Evolutionary conservation across 2,888 invertebrate genomes (phyloP).

Genomic region (Gnatocerus cornutus): DNA sequence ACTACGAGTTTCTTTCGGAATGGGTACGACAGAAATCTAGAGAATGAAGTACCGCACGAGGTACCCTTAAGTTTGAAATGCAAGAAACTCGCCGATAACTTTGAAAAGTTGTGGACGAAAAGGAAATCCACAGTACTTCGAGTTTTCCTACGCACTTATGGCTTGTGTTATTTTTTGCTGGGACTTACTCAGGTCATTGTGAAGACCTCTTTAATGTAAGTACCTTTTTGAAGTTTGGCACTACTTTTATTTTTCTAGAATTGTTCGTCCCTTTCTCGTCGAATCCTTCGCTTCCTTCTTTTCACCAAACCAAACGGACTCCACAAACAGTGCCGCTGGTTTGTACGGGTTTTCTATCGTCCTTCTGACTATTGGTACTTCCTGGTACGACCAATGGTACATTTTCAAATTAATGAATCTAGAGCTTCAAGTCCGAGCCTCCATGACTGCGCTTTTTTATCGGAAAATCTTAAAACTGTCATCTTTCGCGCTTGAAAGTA

Average conservation of each 20-base stretch:
- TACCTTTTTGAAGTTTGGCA: neutral
- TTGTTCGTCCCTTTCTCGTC: conserved; percentile 57
- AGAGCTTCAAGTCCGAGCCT: conserved; percentile 87
- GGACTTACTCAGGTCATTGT: conserved; percentile 54
- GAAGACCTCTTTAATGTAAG: conserved; percentile 53
- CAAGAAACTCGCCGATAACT: conserved; percentile 56
- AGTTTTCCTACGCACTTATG: conserved; percentile 58
- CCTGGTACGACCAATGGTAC: conserved; percentile 82
- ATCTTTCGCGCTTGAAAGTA: conserved; percentile 75
- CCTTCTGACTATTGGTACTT: conserved; percentile 78
- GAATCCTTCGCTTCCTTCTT: conserved; percentile 61
- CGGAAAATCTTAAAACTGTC: conserved; percentile 77
- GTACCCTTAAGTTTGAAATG: conserved; percentile 70
- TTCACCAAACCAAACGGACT: conserved; percentile 52
- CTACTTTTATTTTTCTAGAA: conserved; percentile 51
- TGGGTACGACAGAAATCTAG: conserved; percentile 77
- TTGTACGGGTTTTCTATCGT: conserved; percentile 82
- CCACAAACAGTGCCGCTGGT: conserved; percentile 62
- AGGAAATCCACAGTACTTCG: conserved; percentile 53
- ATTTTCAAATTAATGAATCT: conserved; percentile 77
- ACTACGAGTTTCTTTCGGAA: conserved; percentile 77
- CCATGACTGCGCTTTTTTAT: conserved; percentile 86
- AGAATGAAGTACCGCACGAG: conserved; percentile 76
- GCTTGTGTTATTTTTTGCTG: conserved; percentile 53
- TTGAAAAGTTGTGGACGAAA: conserved; percentile 64